Base-by-base conservation (phyloP, 2,797 vertebrate genomes). In the Chaenodraco wilsoni region DNA sequence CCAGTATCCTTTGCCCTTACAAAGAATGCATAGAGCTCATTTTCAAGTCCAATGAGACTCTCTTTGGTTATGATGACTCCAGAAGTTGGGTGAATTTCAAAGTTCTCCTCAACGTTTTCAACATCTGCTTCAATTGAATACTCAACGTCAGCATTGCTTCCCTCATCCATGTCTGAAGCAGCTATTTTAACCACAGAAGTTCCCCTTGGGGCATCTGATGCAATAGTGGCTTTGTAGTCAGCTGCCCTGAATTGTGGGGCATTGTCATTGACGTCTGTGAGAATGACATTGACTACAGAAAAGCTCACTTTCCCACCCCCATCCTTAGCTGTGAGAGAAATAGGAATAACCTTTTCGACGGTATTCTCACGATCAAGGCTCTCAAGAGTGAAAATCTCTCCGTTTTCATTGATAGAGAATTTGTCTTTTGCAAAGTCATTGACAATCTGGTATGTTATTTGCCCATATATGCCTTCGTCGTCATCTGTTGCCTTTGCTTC, bases 181-280 rank as follows among this genome's bases (percentile, higher is more conserved):
- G 96, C 93, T 31, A 99, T 93, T 87, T 95, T 96, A 63, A 97
- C 58, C 60, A 99, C 95, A 0, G 95, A 95, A 10, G 96, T 96
- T 79, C 97, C 98, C 58, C 95, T 96, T 23, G 95, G 93, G 63
- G 93, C 95, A 55, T 93, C 92, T n/a, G 98, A 97, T 9, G 95
- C 94, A 4, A 98, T 93, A 56, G 95, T 97, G 43, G 96, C 95
- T 91, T 95, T 96, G 75, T 99, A 99, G 40, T 95, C 96, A 3
- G 92, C 91, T 65, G 97, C 96, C 82, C 96, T 95, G 83, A 99
- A 99, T n/a, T 97, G 96, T 14, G 98, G 98, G n/a, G 95, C 91
- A 7, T 99, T 99, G 82, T 99, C 98, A 67, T 99, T 99, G 87
- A 96, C 94, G 71, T 99, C 98, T 7, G 97, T 99, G 61, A 99